These are phyloP conservation scores for Eudyptes chrysolophus DNA, from an alignment of 2,113 vertebrate genomes.

Conservation along the genomic window DNA sequence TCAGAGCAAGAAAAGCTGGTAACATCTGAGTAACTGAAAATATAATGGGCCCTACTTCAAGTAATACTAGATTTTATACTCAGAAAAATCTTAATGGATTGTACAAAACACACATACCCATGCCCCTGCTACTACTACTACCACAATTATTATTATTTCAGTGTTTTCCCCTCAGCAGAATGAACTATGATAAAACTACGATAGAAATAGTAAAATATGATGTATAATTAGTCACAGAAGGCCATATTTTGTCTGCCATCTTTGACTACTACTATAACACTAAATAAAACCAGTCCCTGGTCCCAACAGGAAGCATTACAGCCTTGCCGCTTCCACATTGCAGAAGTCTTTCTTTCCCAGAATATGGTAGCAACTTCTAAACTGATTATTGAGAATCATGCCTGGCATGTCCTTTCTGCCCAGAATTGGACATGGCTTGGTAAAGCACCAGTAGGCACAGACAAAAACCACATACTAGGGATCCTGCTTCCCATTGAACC, in stretches of 20 bases:
- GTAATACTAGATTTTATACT: background rate
- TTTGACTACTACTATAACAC: background rate
- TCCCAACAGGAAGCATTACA: background rate
- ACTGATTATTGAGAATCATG: background rate
- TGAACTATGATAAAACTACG: background rate
- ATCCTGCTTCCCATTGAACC: background rate
- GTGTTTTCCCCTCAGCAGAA: background rate
- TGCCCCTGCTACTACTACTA: background rate
- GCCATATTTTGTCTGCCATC: background rate
- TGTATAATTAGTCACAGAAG: background rate
- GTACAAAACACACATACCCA: background rate
- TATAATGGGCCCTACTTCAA: background rate
- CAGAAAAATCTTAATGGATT: background rate
- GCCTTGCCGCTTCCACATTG: background rate
- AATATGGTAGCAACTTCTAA: background rate
- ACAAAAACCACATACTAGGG: background rate
- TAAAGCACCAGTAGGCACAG: background rate
- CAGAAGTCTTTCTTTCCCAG: background rate
- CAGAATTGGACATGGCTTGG: background rate
- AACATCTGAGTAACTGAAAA: background rate
- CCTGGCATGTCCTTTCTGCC: background rate
- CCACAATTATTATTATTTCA: background rate
- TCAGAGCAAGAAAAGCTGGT: background rate
- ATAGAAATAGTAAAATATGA: background rate
- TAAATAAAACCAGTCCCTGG: background rate